phyloP scores from a whole-genome alignment of 2,888 invertebrate species.

The Drosophila koepferae region DNA sequence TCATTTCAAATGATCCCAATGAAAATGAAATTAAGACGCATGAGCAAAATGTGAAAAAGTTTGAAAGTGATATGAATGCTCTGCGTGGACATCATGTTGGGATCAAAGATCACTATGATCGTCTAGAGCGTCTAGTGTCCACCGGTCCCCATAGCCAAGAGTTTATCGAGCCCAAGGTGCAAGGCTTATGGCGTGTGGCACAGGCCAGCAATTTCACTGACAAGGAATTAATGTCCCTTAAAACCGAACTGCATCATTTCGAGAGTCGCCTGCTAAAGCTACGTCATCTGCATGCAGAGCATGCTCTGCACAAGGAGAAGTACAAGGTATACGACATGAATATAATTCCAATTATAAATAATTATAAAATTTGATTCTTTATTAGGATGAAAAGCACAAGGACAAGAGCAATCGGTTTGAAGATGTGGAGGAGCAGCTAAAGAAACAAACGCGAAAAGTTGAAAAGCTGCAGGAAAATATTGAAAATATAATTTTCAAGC shows the following conservation, averaged over 20 bases:
- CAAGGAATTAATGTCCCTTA: constrained; percentile 93
- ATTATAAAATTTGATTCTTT: not conserved
- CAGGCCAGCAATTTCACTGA: constrained; percentile 91
- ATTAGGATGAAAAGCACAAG: constrained; percentile 87
- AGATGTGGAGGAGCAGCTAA: constrained; percentile 91
- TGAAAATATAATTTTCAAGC: constrained; percentile 91
- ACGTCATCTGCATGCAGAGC: constrained; percentile 92
- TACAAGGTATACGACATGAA: constrained; percentile 86
- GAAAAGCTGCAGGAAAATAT: constrained; percentile 93
- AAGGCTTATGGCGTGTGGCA: constrained; percentile 91
- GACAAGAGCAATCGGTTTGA: constrained; percentile 88
- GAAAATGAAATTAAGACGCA: constrained; percentile 86
- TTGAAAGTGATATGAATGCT: constrained; percentile 89
- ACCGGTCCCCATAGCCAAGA: constrained; percentile 92
- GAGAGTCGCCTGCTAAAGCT: constrained; percentile 94
- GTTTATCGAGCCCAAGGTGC: constrained; percentile 96
- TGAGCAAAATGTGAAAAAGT: constrained; percentile 84
- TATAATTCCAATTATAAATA: not conserved
- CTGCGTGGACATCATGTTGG: constrained; percentile 91
- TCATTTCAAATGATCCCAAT: constrained; percentile 87
- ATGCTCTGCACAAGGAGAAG: constrained; percentile 90
- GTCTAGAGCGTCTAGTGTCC: constrained; percentile 90
- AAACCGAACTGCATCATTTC: constrained; percentile 92
- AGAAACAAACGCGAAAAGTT: constrained; percentile 93
- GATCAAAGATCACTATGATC: constrained; percentile 92